Percentiles rank a stretch among this genome's conserved stretches.
phyloP scores from a whole-genome alignment of 2,113 vertebrate genomes.

The Vulpes ferrilata region DNA sequence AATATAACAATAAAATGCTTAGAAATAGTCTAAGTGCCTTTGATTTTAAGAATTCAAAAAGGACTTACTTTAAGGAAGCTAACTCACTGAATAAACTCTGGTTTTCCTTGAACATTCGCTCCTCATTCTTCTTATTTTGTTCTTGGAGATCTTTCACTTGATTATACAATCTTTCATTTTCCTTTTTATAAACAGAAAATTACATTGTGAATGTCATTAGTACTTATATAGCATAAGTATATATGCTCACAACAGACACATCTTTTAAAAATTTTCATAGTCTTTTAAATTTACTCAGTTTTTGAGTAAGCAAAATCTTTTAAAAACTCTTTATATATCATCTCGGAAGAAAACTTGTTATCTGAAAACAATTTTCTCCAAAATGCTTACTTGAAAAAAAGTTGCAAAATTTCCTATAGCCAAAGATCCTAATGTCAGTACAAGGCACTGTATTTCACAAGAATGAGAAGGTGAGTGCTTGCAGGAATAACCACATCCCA shows the following conservation, averaged over 20 bases:
- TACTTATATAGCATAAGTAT: background rate
- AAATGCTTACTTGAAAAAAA: slow-evolving; percentile 31
- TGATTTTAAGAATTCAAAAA: slow-evolving; percentile 62
- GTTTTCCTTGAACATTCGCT: slow-evolving; percentile 96
- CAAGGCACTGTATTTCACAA: background rate
- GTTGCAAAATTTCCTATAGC: background rate
- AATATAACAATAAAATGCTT: background rate
- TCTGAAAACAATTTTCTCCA: slow-evolving; percentile 2
- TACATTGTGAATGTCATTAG: slow-evolving; percentile 39
- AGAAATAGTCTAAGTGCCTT: background rate
- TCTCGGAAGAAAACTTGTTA: slow-evolving; percentile 3
- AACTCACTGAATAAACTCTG: slow-evolving; percentile 92
- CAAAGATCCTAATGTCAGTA: background rate
- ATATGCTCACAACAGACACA: background rate
- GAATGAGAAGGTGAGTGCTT: background rate
- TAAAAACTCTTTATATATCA: background rate
- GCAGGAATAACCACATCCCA: background rate
- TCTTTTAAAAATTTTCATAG: slow-evolving; percentile 15
- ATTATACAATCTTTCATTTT: slow-evolving; percentile 95
- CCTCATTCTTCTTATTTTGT: slow-evolving; percentile 92
- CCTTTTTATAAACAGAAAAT: slow-evolving; percentile 86
- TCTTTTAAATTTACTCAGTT: slow-evolving; percentile 49
- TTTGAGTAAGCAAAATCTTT: slow-evolving; percentile 47
- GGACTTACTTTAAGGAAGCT: slow-evolving; percentile 89
- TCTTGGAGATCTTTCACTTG: slow-evolving; percentile 94